Evolutionary conservation across 2,888 invertebrate species (phyloP).

Genomic region (Parasteatoda lunata): DNA sequence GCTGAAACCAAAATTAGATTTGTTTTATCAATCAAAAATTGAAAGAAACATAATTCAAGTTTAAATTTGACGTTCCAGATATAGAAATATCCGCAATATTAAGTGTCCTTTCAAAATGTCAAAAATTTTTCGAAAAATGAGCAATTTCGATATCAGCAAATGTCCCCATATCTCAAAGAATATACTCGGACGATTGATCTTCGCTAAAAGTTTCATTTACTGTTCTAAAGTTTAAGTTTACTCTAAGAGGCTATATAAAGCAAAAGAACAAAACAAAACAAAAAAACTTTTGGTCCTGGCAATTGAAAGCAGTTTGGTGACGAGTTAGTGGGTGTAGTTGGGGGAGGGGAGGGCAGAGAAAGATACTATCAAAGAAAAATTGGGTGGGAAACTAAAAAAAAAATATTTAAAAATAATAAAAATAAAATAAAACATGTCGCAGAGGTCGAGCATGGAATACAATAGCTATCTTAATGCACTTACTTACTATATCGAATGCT

Average conservation of each 20-base stretch:
- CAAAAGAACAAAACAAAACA: too few species aligned
- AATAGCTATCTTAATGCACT: slow-evolving; percentile 63
- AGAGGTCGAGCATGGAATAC: slow-evolving; percentile 35
- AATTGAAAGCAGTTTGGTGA: slow-evolving; percentile 22
- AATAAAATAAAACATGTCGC: slow-evolving; percentile 33
- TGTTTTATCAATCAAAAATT: too few species aligned
- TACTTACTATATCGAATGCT: slow-evolving; percentile 55
- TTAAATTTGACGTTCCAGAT: not conserved
- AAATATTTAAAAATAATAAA: not conserved
- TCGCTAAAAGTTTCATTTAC: slow-evolving; percentile 52
- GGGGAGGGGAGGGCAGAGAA: slow-evolving; percentile 16
- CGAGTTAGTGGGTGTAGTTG: not conserved
- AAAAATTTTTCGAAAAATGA: slow-evolving; percentile 17
- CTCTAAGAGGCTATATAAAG: not conserved
- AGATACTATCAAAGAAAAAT: slow-evolving; percentile 19
- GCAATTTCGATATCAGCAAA: slow-evolving; percentile 48
- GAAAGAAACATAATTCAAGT: slow-evolving; percentile 16
- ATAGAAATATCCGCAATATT: slow-evolving; percentile 7
- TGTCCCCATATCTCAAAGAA: slow-evolving; percentile 34
- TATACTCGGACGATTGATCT: slow-evolving; percentile 45
- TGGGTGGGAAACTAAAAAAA: not conserved
- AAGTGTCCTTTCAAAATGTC: slow-evolving; percentile 9
- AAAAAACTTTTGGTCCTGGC: slow-evolving; percentile 36
- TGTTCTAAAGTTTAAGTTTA: slow-evolving; percentile 33
- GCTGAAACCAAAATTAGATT: too few species aligned